Conservation (phyloP, 2,888 invertebrate genomes). For the Oscheius sp. region DNA sequence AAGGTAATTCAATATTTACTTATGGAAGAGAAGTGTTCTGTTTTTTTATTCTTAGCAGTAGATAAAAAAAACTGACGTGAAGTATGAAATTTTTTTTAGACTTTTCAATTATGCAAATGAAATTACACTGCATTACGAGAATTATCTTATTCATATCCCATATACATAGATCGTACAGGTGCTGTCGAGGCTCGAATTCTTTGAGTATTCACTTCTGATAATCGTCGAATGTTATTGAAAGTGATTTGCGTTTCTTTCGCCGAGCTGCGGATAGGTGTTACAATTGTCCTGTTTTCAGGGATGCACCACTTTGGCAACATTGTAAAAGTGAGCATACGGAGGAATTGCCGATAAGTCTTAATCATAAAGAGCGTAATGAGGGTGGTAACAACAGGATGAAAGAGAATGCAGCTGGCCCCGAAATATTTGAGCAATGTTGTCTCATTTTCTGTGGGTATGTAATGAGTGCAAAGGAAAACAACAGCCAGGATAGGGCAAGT, state of each 20-base stretch:
- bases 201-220: constrained; percentile 6
- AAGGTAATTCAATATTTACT: too few species aligned
- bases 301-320: constrained; percentile 6
- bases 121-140: too few species aligned
- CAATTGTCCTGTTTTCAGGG: background rate
- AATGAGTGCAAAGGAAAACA: background rate
- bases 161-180: constrained; percentile 8
- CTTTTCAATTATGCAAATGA: too few species aligned
- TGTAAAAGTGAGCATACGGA: background rate
- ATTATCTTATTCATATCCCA: background rate
- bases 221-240: constrained; percentile 6
- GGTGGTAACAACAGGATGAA: background rate
- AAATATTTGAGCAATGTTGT: background rate
- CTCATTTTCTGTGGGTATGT: background rate
- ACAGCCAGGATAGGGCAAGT: background rate
- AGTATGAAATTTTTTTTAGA: too few species aligned
- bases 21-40: too few species aligned
- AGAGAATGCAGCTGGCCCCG: background rate
- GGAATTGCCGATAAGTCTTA: background rate
- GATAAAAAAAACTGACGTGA: too few species aligned
- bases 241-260: constrained; percentile 2
- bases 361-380: background rate
- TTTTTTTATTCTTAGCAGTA: too few species aligned
- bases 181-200: constrained; percentile 9
- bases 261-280: constrained; percentile 10